Conservation (phyloP, 2,888 invertebrate genomes). For the Synergus japonicus region DNA sequence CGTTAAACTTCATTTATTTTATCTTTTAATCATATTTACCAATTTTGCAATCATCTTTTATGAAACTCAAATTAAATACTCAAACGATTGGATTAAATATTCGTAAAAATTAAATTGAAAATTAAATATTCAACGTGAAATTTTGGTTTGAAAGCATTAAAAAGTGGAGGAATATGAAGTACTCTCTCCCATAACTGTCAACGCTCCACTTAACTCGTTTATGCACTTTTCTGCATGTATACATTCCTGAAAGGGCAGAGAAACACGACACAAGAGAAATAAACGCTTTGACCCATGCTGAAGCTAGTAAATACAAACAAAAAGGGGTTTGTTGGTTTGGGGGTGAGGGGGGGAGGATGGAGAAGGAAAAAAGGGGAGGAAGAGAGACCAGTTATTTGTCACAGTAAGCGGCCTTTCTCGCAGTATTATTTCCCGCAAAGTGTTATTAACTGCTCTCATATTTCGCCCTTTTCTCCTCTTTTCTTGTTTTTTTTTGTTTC, state of each 20-base stretch:
- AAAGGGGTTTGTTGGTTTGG: neutral
- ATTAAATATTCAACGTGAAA: neutral
- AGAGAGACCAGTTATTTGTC: conserved; percentile 74
- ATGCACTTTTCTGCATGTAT: conserved; percentile 24
- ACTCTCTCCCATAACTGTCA: neutral
- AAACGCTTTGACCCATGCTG: conserved; percentile 13
- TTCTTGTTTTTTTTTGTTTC: conserved; percentile 60
- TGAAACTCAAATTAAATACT: too few species aligned
- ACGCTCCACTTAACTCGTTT: neutral
- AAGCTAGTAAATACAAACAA: conserved; percentile 26
- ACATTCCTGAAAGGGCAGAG: neutral
- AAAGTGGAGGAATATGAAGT: neutral
- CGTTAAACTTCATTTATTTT: neutral
- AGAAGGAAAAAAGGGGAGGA: conserved; percentile 54
- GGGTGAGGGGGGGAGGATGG: neutral
- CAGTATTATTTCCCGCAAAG: conserved; percentile 77
- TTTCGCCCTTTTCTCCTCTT: conserved; percentile 73
- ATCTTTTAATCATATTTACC: too few species aligned
- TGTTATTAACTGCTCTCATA: conserved; percentile 78
- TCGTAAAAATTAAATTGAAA: neutral
- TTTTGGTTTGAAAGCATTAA: neutral
- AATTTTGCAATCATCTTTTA: too few species aligned
- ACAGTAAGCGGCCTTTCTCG: conserved; percentile 76
- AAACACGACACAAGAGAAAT: conserved; percentile 1
- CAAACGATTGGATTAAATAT: neutral